Conservation (phyloP, 2,797 vertebrate species). For the Clarias pachynema region DNA sequence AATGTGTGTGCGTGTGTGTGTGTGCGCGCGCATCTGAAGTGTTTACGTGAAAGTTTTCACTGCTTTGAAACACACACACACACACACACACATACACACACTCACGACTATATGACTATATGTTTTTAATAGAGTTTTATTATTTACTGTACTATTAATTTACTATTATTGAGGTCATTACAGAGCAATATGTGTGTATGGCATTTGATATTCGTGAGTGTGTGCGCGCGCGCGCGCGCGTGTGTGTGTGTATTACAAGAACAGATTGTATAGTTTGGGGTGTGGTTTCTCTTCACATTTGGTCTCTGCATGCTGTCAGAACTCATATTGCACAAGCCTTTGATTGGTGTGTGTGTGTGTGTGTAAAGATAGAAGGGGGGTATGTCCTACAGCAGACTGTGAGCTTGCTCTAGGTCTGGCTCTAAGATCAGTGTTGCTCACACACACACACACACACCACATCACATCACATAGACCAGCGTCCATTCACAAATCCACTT, state of each 20-base stretch:
- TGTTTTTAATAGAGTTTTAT: too few species aligned
- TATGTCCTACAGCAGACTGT: background rate
- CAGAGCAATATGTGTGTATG: background rate
- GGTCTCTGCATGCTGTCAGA: constrained; percentile 43
- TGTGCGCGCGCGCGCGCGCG: background rate
- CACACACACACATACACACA: too few species aligned
- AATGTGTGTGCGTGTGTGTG: constrained; percentile 12
- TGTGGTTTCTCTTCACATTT: background rate
- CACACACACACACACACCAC: background rate
- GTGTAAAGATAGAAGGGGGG: background rate
- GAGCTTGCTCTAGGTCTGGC: background rate
- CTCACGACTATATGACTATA: too few species aligned
- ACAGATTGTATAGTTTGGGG: background rate
- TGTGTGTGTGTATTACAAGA: background rate
- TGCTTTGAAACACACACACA: too few species aligned
- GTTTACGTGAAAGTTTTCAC: background rate
- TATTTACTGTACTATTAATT: too few species aligned
- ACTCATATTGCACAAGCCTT: constrained; percentile 10
- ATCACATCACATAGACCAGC: background rate
- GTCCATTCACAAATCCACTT: background rate
- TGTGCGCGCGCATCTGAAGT: background rate
- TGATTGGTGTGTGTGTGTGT: background rate
- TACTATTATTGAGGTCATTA: background rate
- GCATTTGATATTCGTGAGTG: background rate
- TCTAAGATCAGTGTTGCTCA: background rate